Evolutionary conservation across 2,888 invertebrate genomes (phyloP), one percentile per base, ranked within the genome.

Genomic region (Diaperis boleti): DNA sequence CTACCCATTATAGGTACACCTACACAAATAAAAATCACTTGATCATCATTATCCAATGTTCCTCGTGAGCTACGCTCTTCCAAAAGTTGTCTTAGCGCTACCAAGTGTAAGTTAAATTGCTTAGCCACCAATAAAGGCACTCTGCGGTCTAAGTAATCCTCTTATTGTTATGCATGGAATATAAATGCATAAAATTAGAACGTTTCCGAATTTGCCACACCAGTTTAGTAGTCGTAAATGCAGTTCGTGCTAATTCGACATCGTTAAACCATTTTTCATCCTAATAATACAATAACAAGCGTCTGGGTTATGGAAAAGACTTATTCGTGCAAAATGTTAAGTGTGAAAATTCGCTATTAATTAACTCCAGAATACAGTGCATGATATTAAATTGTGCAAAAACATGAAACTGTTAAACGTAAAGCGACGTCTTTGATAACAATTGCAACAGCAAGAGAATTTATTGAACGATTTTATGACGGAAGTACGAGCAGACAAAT

Each of bases 101-200:
- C 22, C 39, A 41, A 35, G 22, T 20, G n/a, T 52, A 20, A 52
- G 35, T 41, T 26, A 31, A 55, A 55, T 55, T 44, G 44, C 31
- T 35, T 20, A 20, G 11, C 33, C 31, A 39, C 47, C 29, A 49
- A 39, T 59, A 59, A 41, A 49, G 39, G 41, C 39, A 41, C 37
- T 59, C 26, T 10, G 39, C 31, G 59, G 59, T 39, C 11, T 15
- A 47, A 49, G 22, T 49, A 59, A 49, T 49, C 39, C 49, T 31
- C 49, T 41, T 41, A 49, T 59, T 59, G 47, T 37, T 59, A 59
- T 59, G 59, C 59, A 59, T 59, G 26, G 59, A 49, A 39, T 59
- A 59, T 47, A 57, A 59, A 59, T 59, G 59, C 49, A 59, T 59
- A 57, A 57, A 57, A 57, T 57, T 57, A 57, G 39, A 57, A 17